Base-by-base conservation (phyloP, 2,888 invertebrate genomes). In the Hydriomena furcata region DNA sequence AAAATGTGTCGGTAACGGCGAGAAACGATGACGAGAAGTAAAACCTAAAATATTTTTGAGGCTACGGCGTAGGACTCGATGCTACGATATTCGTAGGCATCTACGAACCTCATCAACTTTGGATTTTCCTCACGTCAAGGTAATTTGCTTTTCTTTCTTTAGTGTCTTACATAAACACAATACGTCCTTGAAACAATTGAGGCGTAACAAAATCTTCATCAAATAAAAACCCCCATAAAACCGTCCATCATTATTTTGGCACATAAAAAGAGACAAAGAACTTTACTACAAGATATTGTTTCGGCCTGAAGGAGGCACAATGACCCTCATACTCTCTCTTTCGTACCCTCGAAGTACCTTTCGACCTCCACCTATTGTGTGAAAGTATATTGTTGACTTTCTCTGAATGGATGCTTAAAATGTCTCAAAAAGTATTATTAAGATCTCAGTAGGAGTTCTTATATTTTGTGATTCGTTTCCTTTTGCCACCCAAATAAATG, bases 31-130 rank as follows among this genome's bases (percentile, higher is more conserved):
- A n/a, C n/a, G n/a, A n/a, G n/a, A n/a, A n/a, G n/a, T n/a, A n/a
- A n/a, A n/a, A n/a, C n/a, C n/a, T n/a, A n/a, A n/a, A n/a, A n/a
- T n/a, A n/a, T n/a, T n/a, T n/a, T n/a, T n/a, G n/a, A 8, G 5
- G 31, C 68, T 71, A 68, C 70, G 65, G 2, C 68, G 69, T 68
- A 73, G 67, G 55, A 49, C 21, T 5, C 13, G 24, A 7, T 12
- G 61, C 76, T 75, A 76, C 76, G 63, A 51, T 40, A 7, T n/a
- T 37, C 59, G 68, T 73, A 68, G 67, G 20, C 37, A 1, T 50
- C 66, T 67, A 68, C 66, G 17, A 17, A 17, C 17, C 4, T 17
- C 17, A 17, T 17, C 2, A 17, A 17, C 2, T 17, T 17, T 17
- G 17, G 4, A 17, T 12, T 30, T 30, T 11, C 2, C 12, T 31